These are phyloP conservation scores for Steromphala cineraria DNA, from an alignment of 2,888 invertebrate genomes.

Conservation along the genomic window DNA sequence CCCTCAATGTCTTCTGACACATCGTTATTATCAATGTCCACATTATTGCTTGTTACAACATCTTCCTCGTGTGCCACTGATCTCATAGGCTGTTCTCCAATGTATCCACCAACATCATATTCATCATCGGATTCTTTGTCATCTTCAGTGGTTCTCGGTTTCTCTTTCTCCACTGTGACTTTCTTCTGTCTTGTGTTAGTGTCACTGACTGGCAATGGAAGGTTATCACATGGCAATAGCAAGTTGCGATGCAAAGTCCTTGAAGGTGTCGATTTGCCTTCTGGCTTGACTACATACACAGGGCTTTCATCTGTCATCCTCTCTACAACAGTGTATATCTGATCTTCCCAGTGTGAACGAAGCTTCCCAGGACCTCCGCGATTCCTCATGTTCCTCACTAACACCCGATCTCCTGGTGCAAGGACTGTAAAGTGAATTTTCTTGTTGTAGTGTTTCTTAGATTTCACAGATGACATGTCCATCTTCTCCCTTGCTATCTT, in stretches of 20 bases:
- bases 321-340: slow-evolving; percentile 9
- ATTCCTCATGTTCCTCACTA: slow-evolving; percentile 24
- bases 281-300: slow-evolving; percentile 21
- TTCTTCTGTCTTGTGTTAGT: neutral
- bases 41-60: too few species aligned
- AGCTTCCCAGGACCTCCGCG: slow-evolving; percentile 30
- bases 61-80: too few species aligned
- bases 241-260: slow-evolving; percentile 24
- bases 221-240: slow-evolving; percentile 21
- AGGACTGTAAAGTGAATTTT: neutral
- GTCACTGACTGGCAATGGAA: neutral
- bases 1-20: too few species aligned
- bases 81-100: too few species aligned
- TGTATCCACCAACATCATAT: too few species aligned
- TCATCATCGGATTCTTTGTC: neutral
- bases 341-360: slow-evolving; percentile 28
- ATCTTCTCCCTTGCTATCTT: slow-evolving; percentile 7
- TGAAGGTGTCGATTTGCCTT: neutral
- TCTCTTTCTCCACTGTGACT: neutral
- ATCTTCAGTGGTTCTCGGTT: neutral
- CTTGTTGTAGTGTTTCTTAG: neutral
- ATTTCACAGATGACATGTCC: neutral
- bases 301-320: slow-evolving; percentile 22
- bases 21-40: too few species aligned
- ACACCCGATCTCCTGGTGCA: slow-evolving; percentile 18